Evolutionary conservation across 2,797 vertebrate genomes (phyloP).

Genomic region (Kryptopterus vitreolus): DNA sequence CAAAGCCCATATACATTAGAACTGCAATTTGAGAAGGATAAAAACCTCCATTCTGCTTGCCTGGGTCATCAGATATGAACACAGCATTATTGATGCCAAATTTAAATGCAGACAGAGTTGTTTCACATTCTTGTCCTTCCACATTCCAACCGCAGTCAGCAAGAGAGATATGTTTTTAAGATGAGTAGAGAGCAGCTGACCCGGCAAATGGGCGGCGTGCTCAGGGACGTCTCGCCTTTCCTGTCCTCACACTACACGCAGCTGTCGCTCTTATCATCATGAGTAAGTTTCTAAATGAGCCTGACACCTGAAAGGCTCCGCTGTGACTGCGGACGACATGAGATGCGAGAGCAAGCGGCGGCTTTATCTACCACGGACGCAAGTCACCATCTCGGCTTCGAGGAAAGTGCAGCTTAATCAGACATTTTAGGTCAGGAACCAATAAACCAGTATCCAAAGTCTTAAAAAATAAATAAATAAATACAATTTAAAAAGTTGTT

Average conservation of each 20-base stretch:
- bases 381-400: not conserved
- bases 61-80: conserved; percentile 3
- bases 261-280: conserved; percentile 30
- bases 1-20: not conserved
- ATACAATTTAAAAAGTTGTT: not conserved
- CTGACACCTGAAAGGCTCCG: conserved; percentile 4
- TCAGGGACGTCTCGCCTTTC: conserved; percentile 7
- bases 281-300: conserved; percentile 5
- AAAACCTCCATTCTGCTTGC: not conserved
- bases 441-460: not conserved
- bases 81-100: conserved; percentile 7
- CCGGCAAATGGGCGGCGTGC: conserved; percentile 27
- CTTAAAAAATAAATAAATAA: too few species aligned
- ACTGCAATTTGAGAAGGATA: not conserved
- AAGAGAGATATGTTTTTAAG: conserved; percentile 35
- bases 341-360: not conserved
- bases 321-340: not conserved
- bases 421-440: not conserved
- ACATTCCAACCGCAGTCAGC: conserved; percentile 39
- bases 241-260: conserved; percentile 22
- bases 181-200: conserved; percentile 39
- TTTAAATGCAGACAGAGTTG: conserved; percentile 14
- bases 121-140: conserved; percentile 33
- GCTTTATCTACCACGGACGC: too few species aligned
- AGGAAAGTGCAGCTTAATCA: not conserved